These are phyloP conservation scores for Telenomus remus DNA, from an alignment of 1,140 invertebrate species.

Conservation along the genomic window DNA sequence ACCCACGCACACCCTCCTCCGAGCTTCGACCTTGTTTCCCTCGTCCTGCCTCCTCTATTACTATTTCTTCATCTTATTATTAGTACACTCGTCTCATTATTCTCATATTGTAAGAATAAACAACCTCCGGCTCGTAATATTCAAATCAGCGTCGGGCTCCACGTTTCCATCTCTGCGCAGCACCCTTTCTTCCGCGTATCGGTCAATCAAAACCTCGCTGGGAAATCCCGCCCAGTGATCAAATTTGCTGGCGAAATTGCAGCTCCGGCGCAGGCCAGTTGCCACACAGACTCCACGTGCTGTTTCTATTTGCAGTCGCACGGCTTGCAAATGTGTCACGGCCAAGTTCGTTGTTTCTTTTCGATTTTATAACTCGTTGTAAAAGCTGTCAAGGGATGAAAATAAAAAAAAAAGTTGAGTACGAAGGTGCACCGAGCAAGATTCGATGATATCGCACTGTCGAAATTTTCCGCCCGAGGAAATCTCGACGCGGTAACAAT, in stretches of 20 bases:
- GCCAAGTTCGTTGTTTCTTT: conserved; percentile 8
- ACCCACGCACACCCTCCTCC: conserved; percentile 62
- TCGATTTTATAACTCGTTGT: too few species aligned
- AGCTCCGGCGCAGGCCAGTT: too few species aligned
- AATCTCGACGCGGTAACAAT: too few species aligned
- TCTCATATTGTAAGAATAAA: too few species aligned
- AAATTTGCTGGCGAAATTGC: conserved; percentile 21
- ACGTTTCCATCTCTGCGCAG: conserved; percentile 18
- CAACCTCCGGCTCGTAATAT: too few species aligned
- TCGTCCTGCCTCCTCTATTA: conserved; percentile 35
- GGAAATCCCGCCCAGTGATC: conserved; percentile 30
- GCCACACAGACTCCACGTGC: conserved; percentile 2
- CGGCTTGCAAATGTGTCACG: conserved; percentile 4
- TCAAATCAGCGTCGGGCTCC: not conserved
- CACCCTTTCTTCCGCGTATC: conserved; percentile 49
- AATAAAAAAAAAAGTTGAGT: too few species aligned
- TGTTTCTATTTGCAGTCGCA: not conserved
- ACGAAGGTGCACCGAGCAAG: too few species aligned
- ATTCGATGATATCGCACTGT: too few species aligned
- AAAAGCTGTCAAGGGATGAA: too few species aligned
- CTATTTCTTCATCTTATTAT: conserved; percentile 9
- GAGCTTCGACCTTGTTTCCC: conserved; percentile 56
- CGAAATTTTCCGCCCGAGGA: too few species aligned
- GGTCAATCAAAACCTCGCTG: conserved; percentile 53
- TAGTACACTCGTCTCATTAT: too few species aligned